A percentile compares a stretch with the other conserved stretches of the same genome.
phyloP scores from a whole-genome alignment of 2,888 invertebrate genomes.

The Calephelis perditalis region DNA sequence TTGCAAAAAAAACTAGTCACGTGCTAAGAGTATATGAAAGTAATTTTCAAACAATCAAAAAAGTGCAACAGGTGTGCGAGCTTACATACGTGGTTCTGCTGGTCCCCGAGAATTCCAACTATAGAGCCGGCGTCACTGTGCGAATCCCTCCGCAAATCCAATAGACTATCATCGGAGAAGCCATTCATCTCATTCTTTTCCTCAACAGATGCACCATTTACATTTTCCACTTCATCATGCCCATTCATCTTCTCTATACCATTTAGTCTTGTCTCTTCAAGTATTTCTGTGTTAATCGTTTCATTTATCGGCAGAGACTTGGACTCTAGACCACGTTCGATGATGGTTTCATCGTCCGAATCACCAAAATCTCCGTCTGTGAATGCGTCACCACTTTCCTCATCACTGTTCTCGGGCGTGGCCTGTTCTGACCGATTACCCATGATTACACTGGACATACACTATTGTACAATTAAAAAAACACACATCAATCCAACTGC shows the following conservation, averaged over 20 bases:
- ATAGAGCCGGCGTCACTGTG: constrained; percentile 67
- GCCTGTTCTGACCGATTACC: constrained; percentile 52
- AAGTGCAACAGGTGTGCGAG: constrained; percentile 15
- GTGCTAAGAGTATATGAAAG: too few relatives aligned
- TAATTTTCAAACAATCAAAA: neutral
- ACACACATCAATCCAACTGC: neutral
- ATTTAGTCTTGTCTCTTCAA: constrained; percentile 30
- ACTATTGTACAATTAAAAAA: constrained; percentile 32
- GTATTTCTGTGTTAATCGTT: constrained; percentile 49
- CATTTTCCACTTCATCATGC: constrained; percentile 30
- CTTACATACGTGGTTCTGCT: constrained; percentile 72
- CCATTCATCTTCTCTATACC: constrained; percentile 31
- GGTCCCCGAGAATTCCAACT: constrained; percentile 73
- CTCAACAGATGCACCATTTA: constrained; percentile 36
- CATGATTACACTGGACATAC: constrained; percentile 45
- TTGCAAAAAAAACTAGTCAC: too few relatives aligned
- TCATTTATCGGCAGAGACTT: constrained; percentile 50
- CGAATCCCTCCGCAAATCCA: constrained; percentile 53
- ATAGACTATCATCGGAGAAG: constrained; percentile 23
- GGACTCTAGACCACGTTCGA: constrained; percentile 39
- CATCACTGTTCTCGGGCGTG: constrained; percentile 62
- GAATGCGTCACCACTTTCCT: constrained; percentile 65
- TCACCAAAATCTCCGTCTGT: constrained; percentile 69
- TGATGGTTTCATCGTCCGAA: constrained; percentile 54
- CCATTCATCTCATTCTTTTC: constrained; percentile 22